Evolutionary conservation across 2,113 vertebrate species (phyloP), one percentile per base, ranked within the genome.

Genomic region (Nothoprocta perdicaria): DNA sequence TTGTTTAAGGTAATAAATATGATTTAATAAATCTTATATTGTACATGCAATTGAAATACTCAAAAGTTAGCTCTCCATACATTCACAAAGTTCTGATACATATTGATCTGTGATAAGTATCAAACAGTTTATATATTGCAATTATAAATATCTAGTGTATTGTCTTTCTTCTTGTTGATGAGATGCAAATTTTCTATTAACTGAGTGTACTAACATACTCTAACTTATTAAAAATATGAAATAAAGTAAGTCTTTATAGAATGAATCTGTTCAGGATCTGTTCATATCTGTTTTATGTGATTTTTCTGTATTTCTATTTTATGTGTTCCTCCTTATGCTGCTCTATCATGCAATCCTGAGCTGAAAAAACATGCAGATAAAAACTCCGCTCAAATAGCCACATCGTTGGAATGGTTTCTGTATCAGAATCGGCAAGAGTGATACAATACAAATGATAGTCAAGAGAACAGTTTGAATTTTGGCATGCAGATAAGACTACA

Each of bases 401-500:
- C 3, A 14, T 52, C 21, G 73, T 68, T 77, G 33, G 21, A 65
- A 83, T 11, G 45, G 6, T 69, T 15, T 62, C 29, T 61, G 19
- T 45, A 63, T 43, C 40, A 74, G 40, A 48, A 24, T 55, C 58
- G 22, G 13, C 53, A 94, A 48, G 19, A 40, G 8, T 60, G 33
- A 61, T 76, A 83, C 15, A 11, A 69, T 65, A 86, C 14, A 71
- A 81, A 40, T 9, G 48, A 41, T 18, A 65, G 19, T 41, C 43
- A 73, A 52, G 52, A 82, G 35, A 91, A 61, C 31, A 73, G 68
- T 73, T 73, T 77, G 27, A 91, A 86, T 80, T 83, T 88, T 88
- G 65, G 11, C 65, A 73, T 80, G 60, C 77, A 73, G 73, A 65
- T 68, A 90, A 68, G 60, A 71, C 21, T 75, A 58, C 6, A 50